Conservation (phyloP, 1,140 invertebrate species). For the Pseudomyrmex flavicornis region DNA sequence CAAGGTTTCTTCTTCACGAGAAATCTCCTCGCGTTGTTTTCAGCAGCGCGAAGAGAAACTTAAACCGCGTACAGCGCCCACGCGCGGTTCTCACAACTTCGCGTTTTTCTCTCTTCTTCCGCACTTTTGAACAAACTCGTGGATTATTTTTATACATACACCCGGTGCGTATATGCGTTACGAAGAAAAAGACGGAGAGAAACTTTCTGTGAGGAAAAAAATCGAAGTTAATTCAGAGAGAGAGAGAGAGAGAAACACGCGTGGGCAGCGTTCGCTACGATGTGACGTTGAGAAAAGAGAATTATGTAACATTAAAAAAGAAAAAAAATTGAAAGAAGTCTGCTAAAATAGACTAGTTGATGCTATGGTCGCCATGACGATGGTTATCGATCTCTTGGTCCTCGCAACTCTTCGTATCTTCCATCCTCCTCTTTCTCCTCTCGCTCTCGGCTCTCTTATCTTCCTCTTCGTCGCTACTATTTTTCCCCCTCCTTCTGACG, state of each 20-base stretch:
- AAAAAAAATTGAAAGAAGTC: not conserved
- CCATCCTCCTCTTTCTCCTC: slow-evolving; percentile 25
- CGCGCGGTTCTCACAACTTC: not conserved
- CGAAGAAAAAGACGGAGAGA: not conserved
- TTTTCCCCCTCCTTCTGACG: not conserved
- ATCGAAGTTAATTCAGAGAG: not conserved
- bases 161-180: not conserved
- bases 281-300: not conserved
- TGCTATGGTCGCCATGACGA: slow-evolving; percentile 78
- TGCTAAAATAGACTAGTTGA: slow-evolving; percentile 69
- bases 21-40: slow-evolving; percentile 7
- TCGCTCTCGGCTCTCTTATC: not conserved
- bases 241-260: not conserved
- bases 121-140: not conserved
- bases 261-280: not conserved
- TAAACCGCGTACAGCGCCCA: not conserved
- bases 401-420: slow-evolving; percentile 7
- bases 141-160: not conserved
- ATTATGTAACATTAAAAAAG: slow-evolving; percentile 9
- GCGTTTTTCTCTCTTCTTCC: not conserved
- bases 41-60: not conserved
- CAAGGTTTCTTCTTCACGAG: slow-evolving; percentile 33
- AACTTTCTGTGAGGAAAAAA: not conserved
- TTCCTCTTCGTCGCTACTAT: not conserved
- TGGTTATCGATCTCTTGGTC: slow-evolving; percentile 75